phyloP scores from a whole-genome alignment of 2,797 vertebrate species.

The Aphelocoma californica region DNA sequence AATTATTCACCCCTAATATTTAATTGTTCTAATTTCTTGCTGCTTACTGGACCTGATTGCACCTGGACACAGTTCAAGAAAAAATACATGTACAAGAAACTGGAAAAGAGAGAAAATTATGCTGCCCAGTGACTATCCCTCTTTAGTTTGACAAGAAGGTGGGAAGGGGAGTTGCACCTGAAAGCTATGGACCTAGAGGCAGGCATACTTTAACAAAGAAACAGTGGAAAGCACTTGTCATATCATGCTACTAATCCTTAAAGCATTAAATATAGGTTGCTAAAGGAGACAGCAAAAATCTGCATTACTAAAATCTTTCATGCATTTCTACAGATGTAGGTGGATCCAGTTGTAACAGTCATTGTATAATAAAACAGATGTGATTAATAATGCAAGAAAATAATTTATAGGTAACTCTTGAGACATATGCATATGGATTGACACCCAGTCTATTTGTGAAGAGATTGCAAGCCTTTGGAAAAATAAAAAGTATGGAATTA shows the following conservation, averaged over 20 bases:
- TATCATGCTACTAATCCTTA: conserved; percentile 56
- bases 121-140: not conserved
- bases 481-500: not conserved
- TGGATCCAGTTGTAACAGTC: conserved; percentile 27
- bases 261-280: conserved; percentile 60
- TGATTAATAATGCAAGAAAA: conserved; percentile 50
- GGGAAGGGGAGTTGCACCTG: not conserved
- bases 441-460: not conserved
- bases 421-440: not conserved
- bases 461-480: not conserved
- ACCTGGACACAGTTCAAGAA: not conserved
- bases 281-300: conserved; percentile 56
- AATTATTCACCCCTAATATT: not conserved
- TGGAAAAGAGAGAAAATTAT: not conserved
- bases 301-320: conserved; percentile 61
- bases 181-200: conserved; percentile 38
- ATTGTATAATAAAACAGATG: conserved; percentile 36
- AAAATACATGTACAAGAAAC: not conserved
- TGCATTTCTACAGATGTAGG: conserved; percentile 46
- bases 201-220: conserved; percentile 34
- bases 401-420: conserved; percentile 48
- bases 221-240: conserved; percentile 47
- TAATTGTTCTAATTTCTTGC: not conserved
- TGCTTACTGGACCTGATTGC: not conserved
- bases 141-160: conserved; percentile 16